Base-by-base conservation (phyloP, 2,113 vertebrate species). In the Chaetops frenatus region DNA sequence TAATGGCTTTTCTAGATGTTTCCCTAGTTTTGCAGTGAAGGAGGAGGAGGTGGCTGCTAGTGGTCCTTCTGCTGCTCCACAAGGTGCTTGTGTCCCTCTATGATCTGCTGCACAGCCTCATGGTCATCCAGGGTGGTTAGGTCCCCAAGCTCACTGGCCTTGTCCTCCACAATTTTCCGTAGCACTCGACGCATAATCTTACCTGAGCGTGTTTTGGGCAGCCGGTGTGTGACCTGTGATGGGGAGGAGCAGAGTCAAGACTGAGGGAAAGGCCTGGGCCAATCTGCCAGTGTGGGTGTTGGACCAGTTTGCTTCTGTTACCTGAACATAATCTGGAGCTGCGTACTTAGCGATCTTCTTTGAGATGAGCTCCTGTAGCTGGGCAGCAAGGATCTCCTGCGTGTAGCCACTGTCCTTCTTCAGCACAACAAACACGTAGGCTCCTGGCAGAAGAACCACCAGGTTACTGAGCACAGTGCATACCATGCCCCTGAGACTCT, bases 111-210 rank as follows among this genome's bases (percentile, higher is more conserved):
- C 81, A 98, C 95, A 0, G 86, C 86, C 8, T 95, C 88, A 2
- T 98, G 97, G 84, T 98, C 97, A 0, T 98, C 98, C 92, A 98
- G 90, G 3, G 98, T 98, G 81, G 97, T 98, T 57, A 98, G 96
- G 92, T 98, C 98, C 14, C 98, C 98, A 9, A 98, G 96, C 22
- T 97, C 95, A 28, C 87, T 69, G 36, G 92, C 44, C 58, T 98
- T 98, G 11, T 69, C 50, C 88, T 98, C 98, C 88, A 98, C 97
- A 2, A 98, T 98, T 82, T 98, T 98, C 74, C 96, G 95, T 84
- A 98, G 97, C 61, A 98, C 98, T 6, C 98, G 95, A 2, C 97
- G 96, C 98, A 98, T 98, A 60, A 98, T 98, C 91, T 98, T 98
- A 38, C 98, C 98, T 0, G 98, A 98, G 53, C 98, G 97, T 7